A percentile compares a stretch with the other conserved stretches of the same genome.
Evolutionary conservation across 1,140 invertebrate species (phyloP).

Genomic region (Mactra quadrangularis): DNA sequence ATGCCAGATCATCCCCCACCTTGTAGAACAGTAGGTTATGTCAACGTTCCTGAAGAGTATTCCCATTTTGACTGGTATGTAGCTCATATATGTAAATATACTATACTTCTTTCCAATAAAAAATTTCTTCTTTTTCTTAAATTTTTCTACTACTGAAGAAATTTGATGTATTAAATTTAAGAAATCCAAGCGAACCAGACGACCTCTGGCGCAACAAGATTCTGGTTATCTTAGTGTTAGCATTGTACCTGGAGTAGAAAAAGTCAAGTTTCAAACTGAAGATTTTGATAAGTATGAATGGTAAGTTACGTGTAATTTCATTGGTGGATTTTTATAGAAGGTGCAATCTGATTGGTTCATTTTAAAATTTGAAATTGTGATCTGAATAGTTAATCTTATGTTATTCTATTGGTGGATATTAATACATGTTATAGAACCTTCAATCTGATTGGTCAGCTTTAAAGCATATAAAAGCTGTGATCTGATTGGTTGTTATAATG

Average conservation of each 20-base stretch:
- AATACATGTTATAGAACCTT: too few relatives aligned
- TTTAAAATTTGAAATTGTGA: too few relatives aligned
- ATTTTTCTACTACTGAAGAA: too few relatives aligned
- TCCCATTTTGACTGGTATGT: conserved; percentile 26
- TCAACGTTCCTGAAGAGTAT: conserved; percentile 22
- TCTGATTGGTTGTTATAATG: too few relatives aligned
- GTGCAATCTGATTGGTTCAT: too few relatives aligned
- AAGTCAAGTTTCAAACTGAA: conserved; percentile 9
- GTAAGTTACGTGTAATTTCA: background rate
- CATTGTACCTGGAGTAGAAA: background rate
- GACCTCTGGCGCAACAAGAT: conserved; percentile 1
- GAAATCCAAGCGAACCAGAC: conserved; percentile 1
- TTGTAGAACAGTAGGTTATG: conserved; percentile 7
- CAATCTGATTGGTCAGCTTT: too few relatives aligned
- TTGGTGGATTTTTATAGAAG: too few relatives aligned
- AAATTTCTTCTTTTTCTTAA: too few relatives aligned
- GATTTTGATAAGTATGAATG: conserved; percentile 3
- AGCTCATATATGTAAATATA: background rate
- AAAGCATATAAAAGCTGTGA: too few relatives aligned
- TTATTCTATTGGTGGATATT: too few relatives aligned
- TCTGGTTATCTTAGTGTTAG: conserved; percentile 7
- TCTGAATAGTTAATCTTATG: too few relatives aligned
- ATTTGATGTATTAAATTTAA: conserved; percentile 14
- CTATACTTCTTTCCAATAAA: background rate
- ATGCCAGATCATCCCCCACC: background rate